A percentile compares a stretch with the other conserved stretches of the same genome.
Conservation (phyloP, 2,113 vertebrate species). For the Gopherus evgoodei region DNA sequence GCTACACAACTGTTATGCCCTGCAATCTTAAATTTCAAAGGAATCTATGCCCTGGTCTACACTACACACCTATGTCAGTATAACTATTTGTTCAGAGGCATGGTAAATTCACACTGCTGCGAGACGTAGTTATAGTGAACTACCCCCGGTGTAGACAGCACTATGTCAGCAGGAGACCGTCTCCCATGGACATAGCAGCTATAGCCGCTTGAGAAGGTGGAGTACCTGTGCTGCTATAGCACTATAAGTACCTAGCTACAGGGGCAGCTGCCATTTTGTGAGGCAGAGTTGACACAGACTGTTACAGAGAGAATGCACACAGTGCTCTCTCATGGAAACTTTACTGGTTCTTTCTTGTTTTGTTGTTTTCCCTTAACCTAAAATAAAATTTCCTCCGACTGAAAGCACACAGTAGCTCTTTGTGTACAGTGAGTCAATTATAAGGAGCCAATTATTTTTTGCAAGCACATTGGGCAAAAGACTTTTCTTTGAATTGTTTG, state of each 20-base stretch:
- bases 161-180: background rate
- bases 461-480: rapidly evolving
- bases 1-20: background rate
- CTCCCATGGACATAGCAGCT: background rate
- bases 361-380: constrained; percentile 19
- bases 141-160: background rate
- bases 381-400: background rate
- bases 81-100: background rate
- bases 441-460: background rate
- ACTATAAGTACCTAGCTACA: rapidly evolving
- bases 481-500: rapidly evolving
- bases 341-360: background rate
- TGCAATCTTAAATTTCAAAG: background rate
- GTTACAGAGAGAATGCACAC: background rate
- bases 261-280: background rate
- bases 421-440: constrained; percentile 44
- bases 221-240: no score
- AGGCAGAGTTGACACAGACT: rapidly evolving
- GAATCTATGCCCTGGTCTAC: background rate
- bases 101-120: background rate
- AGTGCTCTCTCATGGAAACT: background rate
- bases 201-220: background rate
- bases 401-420: rapidly evolving
- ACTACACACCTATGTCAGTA: background rate
- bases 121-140: background rate